Evolutionary conservation across 2,888 invertebrate species (phyloP), one percentile per base, ranked within the genome.

Genomic region (Drosophila acutilabella): DNA sequence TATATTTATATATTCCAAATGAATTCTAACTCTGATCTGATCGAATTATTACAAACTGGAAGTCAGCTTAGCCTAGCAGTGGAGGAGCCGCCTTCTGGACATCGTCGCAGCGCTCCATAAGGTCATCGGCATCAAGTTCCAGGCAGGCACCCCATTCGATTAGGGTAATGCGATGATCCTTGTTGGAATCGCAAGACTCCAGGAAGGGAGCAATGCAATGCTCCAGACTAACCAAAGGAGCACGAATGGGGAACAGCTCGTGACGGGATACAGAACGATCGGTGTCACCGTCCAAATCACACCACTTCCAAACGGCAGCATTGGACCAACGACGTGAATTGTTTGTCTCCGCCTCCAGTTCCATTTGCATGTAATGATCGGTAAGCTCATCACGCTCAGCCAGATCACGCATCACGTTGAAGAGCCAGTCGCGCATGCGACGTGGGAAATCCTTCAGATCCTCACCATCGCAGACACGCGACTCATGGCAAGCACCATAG

Each of bases 271-370:
- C 97, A 75, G 93, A 96, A 94, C 96, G 95, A 93, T 98, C 98
- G 80, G 98, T 97, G 93, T 97, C 96, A 59, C 96, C 96, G 93
- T 99, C 99, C 67, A 99, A 94, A 92, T 99, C 98, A 92, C 99
- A 99, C 96, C 97, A 97, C 93, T 99, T 99, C 99, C 99, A 99
- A 80, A 99, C 95, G 81, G 98, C 98, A 50, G 99, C 98, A 93
- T 98, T 97, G 67, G 95, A 94, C 96, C 97, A 97, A 85, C 96
- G 95, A 64, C 96, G 94, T 18, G 96, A 96, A 92, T 96, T 94
- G 92, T 97, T 96, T 52, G 94, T 94, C 93, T 98, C 98, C 40
- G 98, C 97, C 93, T 98, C 97, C 80, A 96, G 94, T 93, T 98
- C 96, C 96, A 98, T 95, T 92, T 95, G 94, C 92, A 96, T 93